phyloP scores from a whole-genome alignment of 1,140 invertebrate genomes.

The Drosophila ficusphila region DNA sequence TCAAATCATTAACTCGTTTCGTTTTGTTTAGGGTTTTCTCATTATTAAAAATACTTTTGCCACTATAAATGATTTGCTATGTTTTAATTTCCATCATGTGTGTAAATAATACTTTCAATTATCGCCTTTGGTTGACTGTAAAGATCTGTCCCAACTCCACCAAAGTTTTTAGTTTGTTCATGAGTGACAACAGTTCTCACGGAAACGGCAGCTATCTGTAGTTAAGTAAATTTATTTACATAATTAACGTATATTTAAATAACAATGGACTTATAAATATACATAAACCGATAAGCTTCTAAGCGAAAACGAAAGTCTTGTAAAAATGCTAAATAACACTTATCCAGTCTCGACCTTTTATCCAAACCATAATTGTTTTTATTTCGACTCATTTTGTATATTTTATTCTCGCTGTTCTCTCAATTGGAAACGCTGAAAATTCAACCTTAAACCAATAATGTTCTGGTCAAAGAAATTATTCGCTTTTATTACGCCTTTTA shows the following conservation, averaged over 20 bases:
- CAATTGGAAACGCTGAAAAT: slow-evolving; percentile 11
- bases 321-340: slow-evolving; percentile 59
- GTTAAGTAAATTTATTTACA: slow-evolving; percentile 84
- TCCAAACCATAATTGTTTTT: slow-evolving; percentile 7
- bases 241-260: slow-evolving; percentile 71
- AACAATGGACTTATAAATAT: slow-evolving; percentile 80
- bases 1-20: neutral
- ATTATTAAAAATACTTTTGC: neutral
- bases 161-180: slow-evolving; percentile 40
- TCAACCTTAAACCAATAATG: slow-evolving; percentile 8
- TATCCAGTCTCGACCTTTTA: slow-evolving; percentile 20
- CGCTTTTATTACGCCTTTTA: slow-evolving; percentile 48
- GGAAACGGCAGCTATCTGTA: slow-evolving; percentile 84
- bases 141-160: neutral
- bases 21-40: slow-evolving; percentile 16
- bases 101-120: slow-evolving; percentile 52
- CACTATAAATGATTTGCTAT: slow-evolving; percentile 9
- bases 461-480: slow-evolving; percentile 22
- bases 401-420: slow-evolving; percentile 7
- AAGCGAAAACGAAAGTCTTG: slow-evolving; percentile 52
- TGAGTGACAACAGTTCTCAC: slow-evolving; percentile 78
- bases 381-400: neutral
- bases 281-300: slow-evolving; percentile 51
- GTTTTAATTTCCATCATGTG: slow-evolving; percentile 15
- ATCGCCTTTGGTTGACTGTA: slow-evolving; percentile 14